Percentiles rank a stretch among this genome's conserved stretches.
Conservation (phyloP, 2,888 invertebrate species). For the Xestia c-nigrum region DNA sequence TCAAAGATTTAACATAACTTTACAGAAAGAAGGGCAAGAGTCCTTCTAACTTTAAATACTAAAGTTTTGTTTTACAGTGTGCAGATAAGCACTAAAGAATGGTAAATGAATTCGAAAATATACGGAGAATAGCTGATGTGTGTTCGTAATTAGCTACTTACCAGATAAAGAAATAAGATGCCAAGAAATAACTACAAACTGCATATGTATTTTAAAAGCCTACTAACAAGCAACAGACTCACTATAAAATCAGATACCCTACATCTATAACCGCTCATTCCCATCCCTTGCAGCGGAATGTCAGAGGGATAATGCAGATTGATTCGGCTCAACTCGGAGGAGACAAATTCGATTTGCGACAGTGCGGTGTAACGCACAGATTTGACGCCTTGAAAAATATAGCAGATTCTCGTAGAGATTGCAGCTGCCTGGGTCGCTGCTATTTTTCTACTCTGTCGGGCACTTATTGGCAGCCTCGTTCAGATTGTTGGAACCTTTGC, state of each 20-base stretch:
- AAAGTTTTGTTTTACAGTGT: not conserved
- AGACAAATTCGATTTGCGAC: constrained; percentile 88
- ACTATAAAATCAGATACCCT: not conserved
- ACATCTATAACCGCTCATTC: constrained; percentile 11
- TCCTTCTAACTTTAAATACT: not conserved
- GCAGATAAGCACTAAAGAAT: not conserved
- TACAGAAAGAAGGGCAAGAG: not conserved
- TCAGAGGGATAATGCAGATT: constrained; percentile 86
- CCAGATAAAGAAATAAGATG: too few species aligned
- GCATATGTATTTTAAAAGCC: not conserved
- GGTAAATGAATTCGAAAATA: not conserved
- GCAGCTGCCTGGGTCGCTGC: constrained; percentile 34
- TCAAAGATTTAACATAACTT: too few species aligned
- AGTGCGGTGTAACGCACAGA: constrained; percentile 70
- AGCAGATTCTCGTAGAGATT: constrained; percentile 65
- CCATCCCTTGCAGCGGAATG: constrained; percentile 35
- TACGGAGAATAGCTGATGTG: not conserved
- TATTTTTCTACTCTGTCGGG: constrained; percentile 38
- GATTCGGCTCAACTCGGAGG: constrained; percentile 85
- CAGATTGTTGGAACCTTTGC: constrained; percentile 10
- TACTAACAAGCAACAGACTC: not conserved
- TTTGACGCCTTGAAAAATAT: constrained; percentile 81
- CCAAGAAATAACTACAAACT: not conserved
- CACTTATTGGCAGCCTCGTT: constrained; percentile 20
- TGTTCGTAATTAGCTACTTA: not conserved